Evolutionary conservation across 2,113 vertebrate genomes (phyloP).

Genomic region (Ellobius talpinus): DNA sequence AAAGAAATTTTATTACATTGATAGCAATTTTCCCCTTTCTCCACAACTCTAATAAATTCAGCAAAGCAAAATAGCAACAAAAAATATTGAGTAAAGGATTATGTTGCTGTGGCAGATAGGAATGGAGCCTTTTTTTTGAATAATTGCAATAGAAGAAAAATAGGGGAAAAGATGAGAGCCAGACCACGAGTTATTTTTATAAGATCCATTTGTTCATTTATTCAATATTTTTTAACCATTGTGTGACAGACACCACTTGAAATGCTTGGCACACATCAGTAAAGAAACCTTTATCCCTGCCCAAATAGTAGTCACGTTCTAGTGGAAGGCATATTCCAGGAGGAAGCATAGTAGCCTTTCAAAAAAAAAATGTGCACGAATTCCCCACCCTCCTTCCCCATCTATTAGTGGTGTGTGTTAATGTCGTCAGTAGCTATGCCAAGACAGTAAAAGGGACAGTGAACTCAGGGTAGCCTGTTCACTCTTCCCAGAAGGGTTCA

Average conservation of each 20-base stretch:
- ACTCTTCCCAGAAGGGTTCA: conserved; percentile 14
- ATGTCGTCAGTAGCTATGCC: neutral
- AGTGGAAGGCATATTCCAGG: neutral
- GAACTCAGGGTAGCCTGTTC: neutral
- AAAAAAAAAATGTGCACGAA: neutral
- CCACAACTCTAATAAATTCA: neutral
- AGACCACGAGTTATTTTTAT: conserved; percentile 32
- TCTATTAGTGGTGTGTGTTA: neutral
- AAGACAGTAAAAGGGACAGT: neutral
- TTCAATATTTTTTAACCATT: conserved; percentile 14
- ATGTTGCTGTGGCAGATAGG: conserved; percentile 11
- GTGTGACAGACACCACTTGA: neutral
- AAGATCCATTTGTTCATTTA: neutral
- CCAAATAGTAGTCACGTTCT: neutral
- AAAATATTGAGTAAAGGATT: neutral
- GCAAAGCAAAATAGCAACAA: neutral
- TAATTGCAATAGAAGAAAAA: conserved; percentile 8
- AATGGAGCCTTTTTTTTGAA: conserved; percentile 7
- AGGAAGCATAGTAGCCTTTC: neutral
- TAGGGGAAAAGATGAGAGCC: neutral
- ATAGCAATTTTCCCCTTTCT: neutral
- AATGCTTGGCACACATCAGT: neutral
- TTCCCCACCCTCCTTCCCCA: neutral
- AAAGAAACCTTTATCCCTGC: neutral
- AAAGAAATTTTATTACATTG: conserved; percentile 21